Evolutionary conservation across 1,140 invertebrate species (phyloP), one percentile per base, ranked within the genome.

Genomic region (Magallana gigas): DNA sequence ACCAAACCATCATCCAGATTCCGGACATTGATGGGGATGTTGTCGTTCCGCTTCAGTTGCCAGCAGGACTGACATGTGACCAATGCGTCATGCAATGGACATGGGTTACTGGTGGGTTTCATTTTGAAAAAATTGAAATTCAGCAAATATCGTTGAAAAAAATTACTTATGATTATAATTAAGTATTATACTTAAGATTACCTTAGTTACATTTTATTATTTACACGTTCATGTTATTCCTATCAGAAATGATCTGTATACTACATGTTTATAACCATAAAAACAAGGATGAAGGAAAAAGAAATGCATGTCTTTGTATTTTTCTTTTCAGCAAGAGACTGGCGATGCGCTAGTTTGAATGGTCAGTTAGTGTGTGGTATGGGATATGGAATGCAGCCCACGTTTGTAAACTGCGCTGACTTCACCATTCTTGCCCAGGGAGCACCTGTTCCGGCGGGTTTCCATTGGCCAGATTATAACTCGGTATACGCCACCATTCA

Each of bases 321-420:
- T 48, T 1, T 48, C 3, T 48, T 48, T 48, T 14, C 58, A 88
- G 87, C 87, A 0, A 80, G 83, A 14, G 87, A 88, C 57, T 88
- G 83, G 64, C 60, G 83, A 62, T 88, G 87, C 60, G 64, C 57
- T 9, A 80, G 82, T 16, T 57, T 64, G 57, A 62, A 84, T 59
- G 83, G 83, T 60, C 57, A 84, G 58, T 62, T 84, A 6, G 57
- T 84, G 1, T 88, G 87, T 57, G 87, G 87, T 36, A 57, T 85
- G 36, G 87, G 87, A 56, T 85, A 84, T 57, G 83, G 87, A 36
- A 71, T 84, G 58, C 87, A 88, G 57, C 29, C 64, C 8, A 81
- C 87, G 1, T 88, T 48, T 56, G 87, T 88, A 3, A 88, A 88
- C n/a, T 88, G 87, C 18, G 87, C 83, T 29, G 87, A 88, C 57